Percentiles rank a stretch among this genome's conserved stretches.
phyloP scores from a whole-genome alignment of 1,140 invertebrate species.

The Hycleus phaleratus region DNA sequence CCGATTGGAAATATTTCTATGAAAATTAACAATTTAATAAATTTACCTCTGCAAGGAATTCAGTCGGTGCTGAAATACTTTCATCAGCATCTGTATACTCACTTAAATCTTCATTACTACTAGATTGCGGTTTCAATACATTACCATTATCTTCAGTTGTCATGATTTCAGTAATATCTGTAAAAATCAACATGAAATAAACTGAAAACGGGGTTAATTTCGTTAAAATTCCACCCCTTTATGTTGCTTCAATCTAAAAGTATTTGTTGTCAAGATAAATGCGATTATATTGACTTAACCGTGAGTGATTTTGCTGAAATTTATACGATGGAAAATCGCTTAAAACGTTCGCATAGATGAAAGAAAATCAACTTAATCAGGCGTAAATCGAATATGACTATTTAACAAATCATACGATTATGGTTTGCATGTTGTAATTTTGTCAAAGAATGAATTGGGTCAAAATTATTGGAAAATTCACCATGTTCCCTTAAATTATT shows the following conservation, averaged over 20 bases:
- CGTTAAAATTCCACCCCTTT: too few relatives aligned
- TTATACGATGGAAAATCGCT: too few relatives aligned
- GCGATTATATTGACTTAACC: too few relatives aligned
- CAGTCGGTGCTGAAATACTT: conserved; percentile 57
- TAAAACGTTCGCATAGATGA: too few relatives aligned
- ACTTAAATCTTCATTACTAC: conserved; percentile 45
- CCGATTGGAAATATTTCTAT: not conserved
- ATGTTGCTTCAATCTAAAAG: too few relatives aligned
- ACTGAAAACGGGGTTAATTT: too few relatives aligned
- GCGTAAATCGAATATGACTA: too few relatives aligned
- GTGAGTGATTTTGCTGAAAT: too few relatives aligned
- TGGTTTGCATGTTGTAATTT: too few relatives aligned
- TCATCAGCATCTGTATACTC: conserved; percentile 65
- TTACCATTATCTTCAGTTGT: conserved; percentile 39
- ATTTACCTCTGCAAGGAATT: conserved; percentile 60
- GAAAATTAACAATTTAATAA: conserved; percentile 9
- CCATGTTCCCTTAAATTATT: not conserved
- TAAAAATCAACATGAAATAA: not conserved
- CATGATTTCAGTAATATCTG: conserved; percentile 24
- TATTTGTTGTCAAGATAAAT: too few relatives aligned
- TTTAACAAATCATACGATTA: too few relatives aligned
- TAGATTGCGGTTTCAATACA: conserved; percentile 36
- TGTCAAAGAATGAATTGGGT: not conserved
- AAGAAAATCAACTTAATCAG: too few relatives aligned
- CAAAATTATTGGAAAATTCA: not conserved